Base-by-base conservation (phyloP, 2,888 invertebrate genomes). In the Bombylius major region DNA sequence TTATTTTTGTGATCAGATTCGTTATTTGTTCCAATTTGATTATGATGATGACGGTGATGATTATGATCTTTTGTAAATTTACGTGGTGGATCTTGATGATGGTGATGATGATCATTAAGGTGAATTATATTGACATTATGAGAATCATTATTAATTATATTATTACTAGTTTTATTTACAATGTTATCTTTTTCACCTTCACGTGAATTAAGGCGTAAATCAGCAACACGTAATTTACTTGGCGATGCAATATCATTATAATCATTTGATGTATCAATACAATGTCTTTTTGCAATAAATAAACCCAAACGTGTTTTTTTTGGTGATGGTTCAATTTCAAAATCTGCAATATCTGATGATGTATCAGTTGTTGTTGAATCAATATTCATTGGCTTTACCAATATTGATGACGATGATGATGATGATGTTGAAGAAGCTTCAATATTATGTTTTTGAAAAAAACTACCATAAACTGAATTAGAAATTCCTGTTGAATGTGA, bases 181-280 rank as follows among this genome's bases (percentile, higher is more conserved):
- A 36, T 8, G 12, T 44, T 44, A 58, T 73, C 72, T 57, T 70
- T 80, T 65, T 82, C 82, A 57, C 80, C 73, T 65, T 82, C 81
- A 58, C 77, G 78, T n/a, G 82, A 82, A 66, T 81, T 82, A 46
- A 84, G 71, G 58, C 82, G 77, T 62, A 85, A 70, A 69, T 84
- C 83, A 42, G 83, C 82, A 23, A 84, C 84, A 64, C 81, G 79
- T 62, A 84, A 69, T 66, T 85, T 85, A 65, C 83, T 84, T 3
- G 85, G 85, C 13, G 84, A 84, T 47, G 83, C 81, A 59, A 81
- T 81, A 58, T 78, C 78, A 23, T 73, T 67, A 8, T 67, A 61
- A n/a, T 69, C 67, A 51, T 64, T 67, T 6, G 53, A 56, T 4
- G 60, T 59, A 14, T 62, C 58, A 33, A 76, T 65, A 42, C 72